Base-by-base conservation (phyloP, 2,797 vertebrate species). In the Toxotes lorentzi region DNA sequence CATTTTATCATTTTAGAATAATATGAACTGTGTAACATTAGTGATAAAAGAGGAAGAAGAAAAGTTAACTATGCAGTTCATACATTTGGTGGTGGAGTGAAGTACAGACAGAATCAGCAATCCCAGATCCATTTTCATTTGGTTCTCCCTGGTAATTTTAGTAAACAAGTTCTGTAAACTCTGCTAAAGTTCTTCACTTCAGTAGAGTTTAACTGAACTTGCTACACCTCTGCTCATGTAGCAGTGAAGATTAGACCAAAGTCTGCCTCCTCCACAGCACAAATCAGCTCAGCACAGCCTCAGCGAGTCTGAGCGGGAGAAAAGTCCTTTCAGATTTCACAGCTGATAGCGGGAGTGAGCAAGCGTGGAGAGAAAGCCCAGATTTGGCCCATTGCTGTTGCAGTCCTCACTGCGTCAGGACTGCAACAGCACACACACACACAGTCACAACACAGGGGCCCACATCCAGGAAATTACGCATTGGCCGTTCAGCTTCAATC, bases 241-340 rank as follows among this genome's bases (percentile, higher is more conserved):
- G 88, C 87, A 78, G 78, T 47, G 69, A 70, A 79, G 88, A 89
- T 89, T 77, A 89, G 68, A 76, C 40, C 67, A 35, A 70, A 81
- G 68, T 59, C 75, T 65, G 73, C 62, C 57, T 73, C 68, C 81
- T 66, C 71, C 21, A 34, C 59, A n/a, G 73, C 83, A 67, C 73
- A 68, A 84, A 90, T 82, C 81, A 79, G 78, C 81, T 81, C 58
- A 0, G 82, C 79, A 73, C 70, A 87, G 64, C 59, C 68, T 77
- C 75, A 38, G 80, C 19, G 48, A 65, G 53, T 16, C 23, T 16
- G 65, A 74, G 61, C 13, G 41, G 17, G 24, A 23, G 53, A 30
- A 2, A 32, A 63, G 86, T 82, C 67, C 74, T 86, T 86, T 91
- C 70, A 86, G 87, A 93, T 91, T 86, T 87, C 85, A 91, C 87